Evolutionary conservation across 2,888 invertebrate species (phyloP).

Genomic region (Melolontha melolontha): DNA sequence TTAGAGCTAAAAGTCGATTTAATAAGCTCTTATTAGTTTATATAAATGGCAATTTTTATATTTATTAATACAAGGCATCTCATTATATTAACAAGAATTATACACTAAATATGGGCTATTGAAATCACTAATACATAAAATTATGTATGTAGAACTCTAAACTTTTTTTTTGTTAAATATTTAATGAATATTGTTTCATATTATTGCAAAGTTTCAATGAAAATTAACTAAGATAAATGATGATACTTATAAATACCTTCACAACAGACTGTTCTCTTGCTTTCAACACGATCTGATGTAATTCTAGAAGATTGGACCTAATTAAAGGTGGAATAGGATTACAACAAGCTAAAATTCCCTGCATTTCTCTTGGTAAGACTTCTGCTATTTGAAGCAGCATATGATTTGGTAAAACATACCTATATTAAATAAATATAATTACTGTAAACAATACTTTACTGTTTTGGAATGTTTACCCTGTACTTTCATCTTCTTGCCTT

Average conservation of each 20-base stretch:
- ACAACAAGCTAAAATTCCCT: conserved; percentile 93
- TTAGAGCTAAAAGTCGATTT: too few species aligned
- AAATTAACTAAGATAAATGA: neutral
- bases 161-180: too few species aligned
- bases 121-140: too few species aligned
- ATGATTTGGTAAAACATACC: conserved; percentile 95
- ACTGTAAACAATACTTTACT: conserved; percentile 1
- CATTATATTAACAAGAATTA: too few species aligned
- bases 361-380: conserved; percentile 88
- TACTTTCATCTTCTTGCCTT: conserved; percentile 90
- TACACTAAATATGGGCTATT: too few species aligned
- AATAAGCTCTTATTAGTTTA: too few species aligned
- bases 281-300: conserved; percentile 76
- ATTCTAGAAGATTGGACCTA: conserved; percentile 67
- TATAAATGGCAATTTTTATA: too few species aligned
- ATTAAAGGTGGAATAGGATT: conserved; percentile 88
- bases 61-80: too few species aligned
- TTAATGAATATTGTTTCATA: too few species aligned
- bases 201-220: too few species aligned
- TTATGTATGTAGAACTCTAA: too few species aligned
- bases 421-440: conserved; percentile 58
- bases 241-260: conserved; percentile 62
- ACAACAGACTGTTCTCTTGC: conserved; percentile 78
- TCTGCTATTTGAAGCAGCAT: conserved; percentile 94
- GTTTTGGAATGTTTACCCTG: conserved; percentile 68